These are phyloP conservation scores for Anguilla megastoma DNA, from an alignment of 2,797 vertebrate genomes.

Conservation along the genomic window DNA sequence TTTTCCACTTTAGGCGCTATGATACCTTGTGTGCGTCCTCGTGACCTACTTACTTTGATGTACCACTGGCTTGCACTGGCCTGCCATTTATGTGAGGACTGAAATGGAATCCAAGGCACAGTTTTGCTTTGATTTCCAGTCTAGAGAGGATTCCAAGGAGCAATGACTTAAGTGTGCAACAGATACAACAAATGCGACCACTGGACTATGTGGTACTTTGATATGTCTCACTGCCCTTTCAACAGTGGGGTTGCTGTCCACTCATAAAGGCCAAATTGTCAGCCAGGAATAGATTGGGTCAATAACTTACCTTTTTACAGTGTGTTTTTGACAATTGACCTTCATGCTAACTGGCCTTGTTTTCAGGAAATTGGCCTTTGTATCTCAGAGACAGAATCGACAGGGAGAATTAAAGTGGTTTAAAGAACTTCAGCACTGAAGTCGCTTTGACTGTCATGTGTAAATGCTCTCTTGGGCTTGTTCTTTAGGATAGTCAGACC, in stretches of 20 bases:
- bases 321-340: background rate
- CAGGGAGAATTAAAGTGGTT: background rate
- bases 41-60: background rate
- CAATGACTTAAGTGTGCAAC: background rate
- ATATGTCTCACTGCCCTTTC: background rate
- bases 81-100: background rate
- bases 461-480: background rate
- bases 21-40: background rate
- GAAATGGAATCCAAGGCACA: background rate
- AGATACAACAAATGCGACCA: background rate
- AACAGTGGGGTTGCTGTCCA: background rate
- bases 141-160: background rate
- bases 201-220: background rate
- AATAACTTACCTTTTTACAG: background rate
- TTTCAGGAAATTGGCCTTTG: background rate
- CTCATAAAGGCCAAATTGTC: background rate
- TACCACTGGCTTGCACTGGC: background rate
- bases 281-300: background rate
- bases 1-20: background rate
- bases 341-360: background rate
- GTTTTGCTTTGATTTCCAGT: background rate
- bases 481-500: background rate
- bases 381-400: background rate
- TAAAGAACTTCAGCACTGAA: background rate
- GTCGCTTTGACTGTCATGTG: background rate